Conservation (phyloP, 2,888 invertebrate species). For the Fabriciana adippe region DNA sequence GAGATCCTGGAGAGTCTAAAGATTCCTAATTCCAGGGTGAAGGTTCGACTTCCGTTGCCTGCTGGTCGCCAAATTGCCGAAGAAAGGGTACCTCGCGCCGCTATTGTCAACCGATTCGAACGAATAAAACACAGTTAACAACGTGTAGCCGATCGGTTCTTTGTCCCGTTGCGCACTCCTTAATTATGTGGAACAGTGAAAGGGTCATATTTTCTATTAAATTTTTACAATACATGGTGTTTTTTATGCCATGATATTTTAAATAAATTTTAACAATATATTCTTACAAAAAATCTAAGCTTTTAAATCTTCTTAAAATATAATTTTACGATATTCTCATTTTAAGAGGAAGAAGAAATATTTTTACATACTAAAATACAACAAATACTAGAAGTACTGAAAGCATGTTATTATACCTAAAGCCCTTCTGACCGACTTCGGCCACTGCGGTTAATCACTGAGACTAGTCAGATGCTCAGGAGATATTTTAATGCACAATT, state of each 20-base stretch:
- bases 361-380: too few species aligned
- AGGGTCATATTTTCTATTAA: slow-evolving; percentile 82
- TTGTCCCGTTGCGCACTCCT: slow-evolving; percentile 76
- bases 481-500: too few species aligned
- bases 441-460: too few species aligned
- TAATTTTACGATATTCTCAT: too few species aligned
- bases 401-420: too few species aligned
- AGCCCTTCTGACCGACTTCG: too few species aligned
- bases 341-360: too few species aligned
- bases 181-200: slow-evolving; percentile 80
- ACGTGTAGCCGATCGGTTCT: slow-evolving; percentile 75
- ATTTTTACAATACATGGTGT: slow-evolving; percentile 71
- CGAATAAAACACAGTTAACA: slow-evolving; percentile 76
- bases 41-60: slow-evolving; percentile 73
- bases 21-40: slow-evolving; percentile 72
- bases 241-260: slow-evolving; percentile 6
- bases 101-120: slow-evolving; percentile 79
- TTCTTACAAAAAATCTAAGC: too few species aligned
- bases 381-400: too few species aligned
- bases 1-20: slow-evolving; percentile 69
- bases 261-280: not conserved
- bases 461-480: too few species aligned
- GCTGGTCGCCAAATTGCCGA: slow-evolving; percentile 77
- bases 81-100: slow-evolving; percentile 74
- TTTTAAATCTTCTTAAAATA: too few species aligned